Percentiles rank a stretch among this genome's conserved stretches.
Conservation (phyloP, 1,140 invertebrate species). For the Stratiolaelaps scimitus region DNA sequence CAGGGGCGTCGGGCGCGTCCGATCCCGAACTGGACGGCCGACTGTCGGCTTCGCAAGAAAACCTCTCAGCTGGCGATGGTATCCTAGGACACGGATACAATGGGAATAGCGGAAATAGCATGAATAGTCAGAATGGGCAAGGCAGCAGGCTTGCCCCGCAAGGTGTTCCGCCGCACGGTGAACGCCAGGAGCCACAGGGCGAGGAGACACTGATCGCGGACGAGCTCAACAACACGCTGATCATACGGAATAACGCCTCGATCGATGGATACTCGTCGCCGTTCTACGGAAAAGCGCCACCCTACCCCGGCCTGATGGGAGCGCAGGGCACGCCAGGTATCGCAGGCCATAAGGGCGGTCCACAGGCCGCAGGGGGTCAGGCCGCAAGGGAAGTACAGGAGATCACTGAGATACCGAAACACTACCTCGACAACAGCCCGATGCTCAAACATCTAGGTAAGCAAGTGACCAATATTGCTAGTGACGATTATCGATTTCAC, state of each 20-base stretch:
- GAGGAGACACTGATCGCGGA: slow-evolving; percentile 53
- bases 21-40: slow-evolving; percentile 34
- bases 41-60: slow-evolving; percentile 35
- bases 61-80: not conserved
- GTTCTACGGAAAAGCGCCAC: slow-evolving; percentile 34
- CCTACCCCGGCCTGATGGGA: slow-evolving; percentile 30
- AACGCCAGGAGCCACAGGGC: slow-evolving; percentile 77
- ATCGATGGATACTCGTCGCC: slow-evolving; percentile 34
- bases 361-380: slow-evolving; percentile 38
- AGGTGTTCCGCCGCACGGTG: slow-evolving; percentile 42
- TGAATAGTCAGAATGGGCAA: too few relatives aligned
- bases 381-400: slow-evolving; percentile 48
- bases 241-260: slow-evolving; percentile 38
- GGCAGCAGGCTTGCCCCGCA: too few relatives aligned
- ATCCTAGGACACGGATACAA: too few relatives aligned
- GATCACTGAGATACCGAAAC: slow-evolving; percentile 68
- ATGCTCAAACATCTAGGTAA: slow-evolving; percentile 73
- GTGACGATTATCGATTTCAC: too few relatives aligned
- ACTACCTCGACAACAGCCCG: slow-evolving; percentile 64
- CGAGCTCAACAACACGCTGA: slow-evolving; percentile 41
- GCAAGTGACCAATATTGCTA: too few relatives aligned
- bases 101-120: too few relatives aligned
- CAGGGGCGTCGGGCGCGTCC: too few relatives aligned
- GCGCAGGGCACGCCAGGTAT: slow-evolving; percentile 29
- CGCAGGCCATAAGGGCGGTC: slow-evolving; percentile 26